Conservation (phyloP, 1,140 invertebrate genomes). For the Drosophila tani region DNA sequence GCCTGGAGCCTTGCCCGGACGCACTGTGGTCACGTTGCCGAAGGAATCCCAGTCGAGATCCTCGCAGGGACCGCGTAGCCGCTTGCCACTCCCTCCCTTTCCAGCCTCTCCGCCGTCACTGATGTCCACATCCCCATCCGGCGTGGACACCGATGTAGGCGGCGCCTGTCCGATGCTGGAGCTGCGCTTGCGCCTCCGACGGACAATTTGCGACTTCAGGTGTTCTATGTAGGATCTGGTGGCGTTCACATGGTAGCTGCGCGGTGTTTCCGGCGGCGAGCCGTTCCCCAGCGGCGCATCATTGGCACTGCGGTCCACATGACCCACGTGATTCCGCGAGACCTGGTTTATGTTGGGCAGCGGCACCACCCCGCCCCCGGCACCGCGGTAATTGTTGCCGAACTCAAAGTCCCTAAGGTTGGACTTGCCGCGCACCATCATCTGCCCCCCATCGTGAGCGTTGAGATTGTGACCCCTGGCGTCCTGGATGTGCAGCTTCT, state of each 20-base stretch:
- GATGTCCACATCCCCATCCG: conserved; percentile 60
- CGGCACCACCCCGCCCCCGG: conserved; percentile 20
- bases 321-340: conserved; percentile 34
- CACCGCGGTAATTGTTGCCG: conserved; percentile 28
- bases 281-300: conserved; percentile 33
- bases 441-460: conserved; percentile 49
- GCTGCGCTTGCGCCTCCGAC: conserved; percentile 65
- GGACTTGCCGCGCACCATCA: conserved; percentile 55
- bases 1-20: conserved; percentile 79
- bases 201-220: conserved; percentile 75
- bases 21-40: conserved; percentile 75
- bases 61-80: conserved; percentile 86
- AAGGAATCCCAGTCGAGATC: conserved; percentile 81
- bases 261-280: conserved; percentile 4
- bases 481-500: conserved; percentile 61
- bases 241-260: conserved; percentile 37
- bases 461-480: conserved; percentile 59
- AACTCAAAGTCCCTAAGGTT: conserved; percentile 50
- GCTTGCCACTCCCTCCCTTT: conserved; percentile 62
- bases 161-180: conserved; percentile 40
- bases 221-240: conserved; percentile 68
- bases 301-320: conserved; percentile 38
- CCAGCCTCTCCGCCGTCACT: conserved; percentile 63
- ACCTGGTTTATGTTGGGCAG: conserved; percentile 64
- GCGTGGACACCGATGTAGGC: conserved; percentile 23